Conservation (phyloP, 2,113 vertebrate genomes). For the Anoura caudifer region DNA sequence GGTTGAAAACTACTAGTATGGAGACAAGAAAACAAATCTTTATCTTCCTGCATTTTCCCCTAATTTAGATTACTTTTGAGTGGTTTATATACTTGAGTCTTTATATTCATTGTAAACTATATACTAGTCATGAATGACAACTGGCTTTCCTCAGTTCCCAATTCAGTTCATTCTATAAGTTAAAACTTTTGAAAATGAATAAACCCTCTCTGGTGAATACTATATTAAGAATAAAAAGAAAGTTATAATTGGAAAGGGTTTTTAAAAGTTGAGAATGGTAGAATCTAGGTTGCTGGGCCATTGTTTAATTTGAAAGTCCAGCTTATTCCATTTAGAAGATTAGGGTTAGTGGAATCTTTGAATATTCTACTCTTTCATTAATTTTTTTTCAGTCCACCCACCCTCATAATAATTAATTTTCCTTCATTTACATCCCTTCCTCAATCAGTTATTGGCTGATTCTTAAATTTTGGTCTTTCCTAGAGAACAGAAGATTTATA, state of each 20-base stretch:
- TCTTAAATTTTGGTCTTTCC: constrained; percentile 17
- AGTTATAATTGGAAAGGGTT: neutral
- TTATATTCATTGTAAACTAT: neutral
- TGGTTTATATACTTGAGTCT: neutral
- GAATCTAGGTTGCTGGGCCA: neutral
- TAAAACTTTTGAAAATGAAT: neutral
- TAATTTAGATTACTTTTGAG: neutral
- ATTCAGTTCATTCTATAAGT: neutral
- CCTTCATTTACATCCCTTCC: constrained; percentile 26
- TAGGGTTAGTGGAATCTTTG: neutral
- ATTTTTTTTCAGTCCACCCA: neutral
- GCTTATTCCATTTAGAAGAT: neutral
- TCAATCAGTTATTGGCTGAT: constrained; percentile 6
- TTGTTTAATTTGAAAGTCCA: neutral
- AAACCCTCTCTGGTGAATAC: neutral
- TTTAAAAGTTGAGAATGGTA: neutral
- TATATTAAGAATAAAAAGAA: neutral
- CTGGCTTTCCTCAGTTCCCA: neutral
- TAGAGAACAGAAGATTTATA: constrained; percentile 2
- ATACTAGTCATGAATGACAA: neutral
- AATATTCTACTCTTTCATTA: neutral
- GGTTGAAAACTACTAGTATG: neutral
- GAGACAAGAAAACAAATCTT: neutral
- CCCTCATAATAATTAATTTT: constrained; percentile 13
- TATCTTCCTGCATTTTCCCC: neutral